A percentile compares a stretch with the other conserved stretches of the same genome.
These are phyloP conservation scores for Tachuris rubrigastra DNA, from an alignment of 2,113 vertebrate genomes.

Conservation along the genomic window DNA sequence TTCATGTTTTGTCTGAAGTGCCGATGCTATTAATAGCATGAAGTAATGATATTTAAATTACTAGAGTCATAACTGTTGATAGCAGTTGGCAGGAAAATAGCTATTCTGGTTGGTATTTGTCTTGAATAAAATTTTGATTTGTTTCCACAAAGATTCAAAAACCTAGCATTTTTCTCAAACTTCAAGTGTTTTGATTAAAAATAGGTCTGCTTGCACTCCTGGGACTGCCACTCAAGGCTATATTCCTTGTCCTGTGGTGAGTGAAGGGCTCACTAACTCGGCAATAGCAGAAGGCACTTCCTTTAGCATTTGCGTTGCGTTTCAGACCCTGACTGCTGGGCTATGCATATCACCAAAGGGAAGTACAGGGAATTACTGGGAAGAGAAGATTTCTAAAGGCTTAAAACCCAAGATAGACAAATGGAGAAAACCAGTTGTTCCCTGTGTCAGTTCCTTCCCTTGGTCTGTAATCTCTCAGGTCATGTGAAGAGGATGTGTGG, in stretches of 20 bases:
- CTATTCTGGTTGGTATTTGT: not conserved
- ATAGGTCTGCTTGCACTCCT: not conserved
- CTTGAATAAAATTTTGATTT: not conserved
- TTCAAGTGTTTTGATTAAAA: not conserved
- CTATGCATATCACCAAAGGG: not conserved
- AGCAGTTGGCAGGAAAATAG: not conserved
- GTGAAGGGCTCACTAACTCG: not conserved
- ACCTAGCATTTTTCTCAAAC: not conserved
- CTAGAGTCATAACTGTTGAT: not conserved
- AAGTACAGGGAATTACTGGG: not conserved
- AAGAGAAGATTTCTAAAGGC: not conserved
- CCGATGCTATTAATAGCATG: not conserved
- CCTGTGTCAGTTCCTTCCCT: not conserved
- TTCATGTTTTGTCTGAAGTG: not conserved
- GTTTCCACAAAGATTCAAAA: not conserved
- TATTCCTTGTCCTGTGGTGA: not conserved
- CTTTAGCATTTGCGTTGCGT: not conserved
- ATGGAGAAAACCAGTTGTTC: not conserved
- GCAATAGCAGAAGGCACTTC: not conserved
- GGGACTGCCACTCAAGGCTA: not conserved
- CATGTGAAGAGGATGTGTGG: not conserved
- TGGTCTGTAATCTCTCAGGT: not conserved
- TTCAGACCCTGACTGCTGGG: not conserved
- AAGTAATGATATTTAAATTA: slow-evolving; percentile 11
- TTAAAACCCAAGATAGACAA: not conserved